A percentile compares a stretch with the other conserved stretches of the same genome.
These are phyloP conservation scores for Chrysolina haemoptera DNA, from an alignment of 2,888 invertebrate species.

Conservation along the genomic window DNA sequence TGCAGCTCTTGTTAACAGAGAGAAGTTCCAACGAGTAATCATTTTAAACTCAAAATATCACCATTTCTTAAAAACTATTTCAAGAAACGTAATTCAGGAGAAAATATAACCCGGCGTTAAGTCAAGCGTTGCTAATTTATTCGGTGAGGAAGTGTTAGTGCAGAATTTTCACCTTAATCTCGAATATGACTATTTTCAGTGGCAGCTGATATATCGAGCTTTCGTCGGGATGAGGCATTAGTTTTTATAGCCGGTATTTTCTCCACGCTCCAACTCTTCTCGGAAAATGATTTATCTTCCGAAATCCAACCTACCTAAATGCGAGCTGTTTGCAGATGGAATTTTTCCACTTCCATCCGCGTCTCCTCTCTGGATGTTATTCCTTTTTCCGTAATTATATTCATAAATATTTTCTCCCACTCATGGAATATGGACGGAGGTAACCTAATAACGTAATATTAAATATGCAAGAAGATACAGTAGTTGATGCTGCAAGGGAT, in stretches of 20 bases:
- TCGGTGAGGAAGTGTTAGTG: conserved; percentile 20
- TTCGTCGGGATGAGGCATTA: conserved; percentile 48
- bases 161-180: conserved; percentile 26
- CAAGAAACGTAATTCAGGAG: conserved; percentile 9
- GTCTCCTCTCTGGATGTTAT: conserved; percentile 31
- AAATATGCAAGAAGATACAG: conserved; percentile 10
- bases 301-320: conserved; percentile 42
- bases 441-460: neutral
- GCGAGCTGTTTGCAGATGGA: conserved; percentile 47
- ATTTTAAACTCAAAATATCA: no score
- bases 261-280: conserved; percentile 42
- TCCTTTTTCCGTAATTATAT: conserved; percentile 40
- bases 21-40: no score
- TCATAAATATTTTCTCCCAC: conserved; percentile 40
- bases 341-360: conserved; percentile 48
- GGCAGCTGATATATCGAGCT: conserved; percentile 40
- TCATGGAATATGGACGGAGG: neutral
- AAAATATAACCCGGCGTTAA: conserved; percentile 12
- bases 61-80: neutral
- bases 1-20: no score
- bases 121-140: conserved; percentile 26
- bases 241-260: conserved; percentile 48
- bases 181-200: conserved; percentile 30
- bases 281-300: conserved; percentile 53
- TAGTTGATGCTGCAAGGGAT: conserved; percentile 15